Conservation (phyloP, 2,888 invertebrate species). For the Drosophila algonquin region DNA sequence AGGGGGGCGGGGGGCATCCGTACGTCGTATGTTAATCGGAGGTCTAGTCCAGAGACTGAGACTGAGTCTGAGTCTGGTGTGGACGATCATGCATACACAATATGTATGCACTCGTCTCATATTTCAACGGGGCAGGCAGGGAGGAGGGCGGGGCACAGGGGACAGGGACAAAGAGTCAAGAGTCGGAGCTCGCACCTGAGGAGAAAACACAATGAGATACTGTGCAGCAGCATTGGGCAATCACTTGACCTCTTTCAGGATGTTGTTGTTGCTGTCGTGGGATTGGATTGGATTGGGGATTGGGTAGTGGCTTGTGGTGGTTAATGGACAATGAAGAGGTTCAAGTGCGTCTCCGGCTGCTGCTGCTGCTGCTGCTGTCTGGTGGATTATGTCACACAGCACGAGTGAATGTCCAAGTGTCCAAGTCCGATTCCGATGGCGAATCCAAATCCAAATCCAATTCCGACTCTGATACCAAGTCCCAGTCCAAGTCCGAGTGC, state of each 20-base stretch:
- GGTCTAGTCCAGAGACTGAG: neutral
- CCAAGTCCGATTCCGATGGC: constrained; percentile 5
- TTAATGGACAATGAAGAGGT: constrained; percentile 39
- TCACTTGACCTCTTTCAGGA: constrained; percentile 82
- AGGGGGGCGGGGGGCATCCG: neutral
- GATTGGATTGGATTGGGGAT: constrained; percentile 5
- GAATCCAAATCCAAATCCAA: constrained; percentile 4
- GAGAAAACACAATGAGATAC: constrained; percentile 81
- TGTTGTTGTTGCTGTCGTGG: constrained; percentile 66
- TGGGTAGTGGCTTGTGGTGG: constrained; percentile 5
- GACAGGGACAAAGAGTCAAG: constrained; percentile 17
- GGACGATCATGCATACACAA: constrained; percentile 79
- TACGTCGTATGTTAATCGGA: neutral
- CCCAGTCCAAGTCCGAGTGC: constrained; percentile 36
- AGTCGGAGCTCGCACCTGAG: constrained; percentile 75
- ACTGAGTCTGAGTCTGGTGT: neutral
- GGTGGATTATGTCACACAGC: constrained; percentile 68
- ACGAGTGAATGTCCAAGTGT: constrained; percentile 23
- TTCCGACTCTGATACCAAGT: constrained; percentile 15
- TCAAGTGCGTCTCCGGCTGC: constrained; percentile 68
- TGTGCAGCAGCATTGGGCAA: constrained; percentile 59
- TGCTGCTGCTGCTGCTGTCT: constrained; percentile 37
- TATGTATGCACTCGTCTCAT: constrained; percentile 70
- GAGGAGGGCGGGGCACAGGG: too few relatives aligned
- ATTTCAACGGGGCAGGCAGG: constrained; percentile 69